Conservation (phyloP, 2,888 invertebrate species). For the Harpagoxenus sublaevis region DNA sequence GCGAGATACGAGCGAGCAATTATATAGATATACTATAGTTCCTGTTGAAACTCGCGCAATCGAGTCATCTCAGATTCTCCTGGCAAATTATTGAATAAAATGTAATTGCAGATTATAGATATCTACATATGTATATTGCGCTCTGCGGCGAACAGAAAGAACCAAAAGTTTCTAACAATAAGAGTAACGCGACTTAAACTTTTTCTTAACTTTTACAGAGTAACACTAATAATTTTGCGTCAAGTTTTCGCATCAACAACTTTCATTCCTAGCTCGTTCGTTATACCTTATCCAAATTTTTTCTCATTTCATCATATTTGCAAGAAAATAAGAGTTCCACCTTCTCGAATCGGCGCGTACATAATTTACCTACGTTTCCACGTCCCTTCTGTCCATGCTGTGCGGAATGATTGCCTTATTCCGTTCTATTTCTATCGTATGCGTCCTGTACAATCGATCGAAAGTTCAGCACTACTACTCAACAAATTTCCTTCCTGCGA, state of each 20-base stretch:
- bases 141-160: not conserved
- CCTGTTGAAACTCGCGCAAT: not conserved
- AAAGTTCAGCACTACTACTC: conserved; percentile 39
- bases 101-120: not conserved
- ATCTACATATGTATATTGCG: not conserved
- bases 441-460: conserved; percentile 46
- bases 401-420: conserved; percentile 40
- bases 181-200: not conserved
- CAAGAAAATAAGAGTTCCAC: not conserved
- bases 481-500: conserved; percentile 35
- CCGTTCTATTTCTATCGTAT: conserved; percentile 50
- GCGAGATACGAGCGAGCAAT: conserved; percentile 44
- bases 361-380: not conserved
- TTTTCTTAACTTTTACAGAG: not conserved
- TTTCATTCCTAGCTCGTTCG: not conserved
- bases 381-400: conserved; percentile 17
- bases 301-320: not conserved
- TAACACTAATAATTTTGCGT: not conserved
- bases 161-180: not conserved
- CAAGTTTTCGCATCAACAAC: not conserved
- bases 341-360: not conserved
- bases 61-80: not conserved
- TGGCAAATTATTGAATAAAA: not conserved
- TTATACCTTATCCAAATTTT: not conserved
- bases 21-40: not conserved